Evolutionary conservation across 2,797 vertebrate genomes (phyloP).

Genomic region (Smutsia gigantea): DNA sequence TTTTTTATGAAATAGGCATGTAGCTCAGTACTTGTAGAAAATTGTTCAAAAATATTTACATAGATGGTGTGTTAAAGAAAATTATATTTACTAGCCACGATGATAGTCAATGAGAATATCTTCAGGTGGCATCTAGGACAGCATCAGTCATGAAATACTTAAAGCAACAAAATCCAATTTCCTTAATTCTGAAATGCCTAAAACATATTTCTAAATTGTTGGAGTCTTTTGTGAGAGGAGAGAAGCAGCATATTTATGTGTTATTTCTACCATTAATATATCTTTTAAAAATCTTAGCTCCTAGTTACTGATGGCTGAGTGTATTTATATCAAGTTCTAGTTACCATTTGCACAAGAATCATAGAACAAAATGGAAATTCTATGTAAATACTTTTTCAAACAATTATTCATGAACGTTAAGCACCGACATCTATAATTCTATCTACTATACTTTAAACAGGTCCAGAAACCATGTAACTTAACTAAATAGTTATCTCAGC

Average conservation of each 20-base stretch:
- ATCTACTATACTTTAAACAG: background rate
- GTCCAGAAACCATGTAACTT: background rate
- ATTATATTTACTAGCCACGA: conserved; percentile 58
- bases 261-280: conserved; percentile 30
- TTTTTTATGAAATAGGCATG: conserved; percentile 65
- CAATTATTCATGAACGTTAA: conserved; percentile 22
- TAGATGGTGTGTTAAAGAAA: conserved; percentile 58
- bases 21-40: conserved; percentile 53
- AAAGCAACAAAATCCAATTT: conserved; percentile 51
- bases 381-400: background rate
- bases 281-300: conserved; percentile 17
- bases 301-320: background rate
- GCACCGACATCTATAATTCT: background rate
- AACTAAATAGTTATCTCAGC: background rate
- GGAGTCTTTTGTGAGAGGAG: background rate
- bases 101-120: conserved; percentile 48
- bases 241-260: background rate
- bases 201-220: background rate
- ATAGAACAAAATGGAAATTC: conserved; percentile 35
- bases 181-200: background rate
- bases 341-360: background rate
- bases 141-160: conserved; percentile 52
- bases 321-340: background rate
- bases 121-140: conserved; percentile 50
- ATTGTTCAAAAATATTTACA: conserved; percentile 75